phyloP scores from a whole-genome alignment of 2,113 vertebrate species.

The Anas platyrhynchos region DNA sequence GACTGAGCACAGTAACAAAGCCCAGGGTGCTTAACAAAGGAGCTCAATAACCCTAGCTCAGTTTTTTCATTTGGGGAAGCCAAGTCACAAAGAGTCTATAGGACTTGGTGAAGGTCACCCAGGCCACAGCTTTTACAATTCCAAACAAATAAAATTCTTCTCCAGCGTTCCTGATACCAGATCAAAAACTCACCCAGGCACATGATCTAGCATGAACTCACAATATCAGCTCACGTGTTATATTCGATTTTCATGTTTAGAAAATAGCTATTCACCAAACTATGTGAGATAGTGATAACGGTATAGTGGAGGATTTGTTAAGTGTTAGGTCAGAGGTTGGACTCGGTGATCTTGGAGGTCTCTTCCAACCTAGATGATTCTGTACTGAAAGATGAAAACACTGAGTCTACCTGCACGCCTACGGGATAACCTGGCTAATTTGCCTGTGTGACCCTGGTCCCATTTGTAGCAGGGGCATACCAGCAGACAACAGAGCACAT shows the following conservation, averaged over 20 bases:
- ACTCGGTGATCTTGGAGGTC: too few relatives aligned
- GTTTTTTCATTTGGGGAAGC: neutral
- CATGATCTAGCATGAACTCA: neutral
- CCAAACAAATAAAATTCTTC: neutral
- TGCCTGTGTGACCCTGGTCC: accelerated
- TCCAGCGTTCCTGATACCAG: neutral
- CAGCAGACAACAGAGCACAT: accelerated
- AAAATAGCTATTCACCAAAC: neutral
- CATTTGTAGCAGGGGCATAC: accelerated
- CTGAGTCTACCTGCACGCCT: accelerated
- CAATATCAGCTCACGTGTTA: neutral
- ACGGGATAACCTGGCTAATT: neutral
- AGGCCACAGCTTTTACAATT: neutral
- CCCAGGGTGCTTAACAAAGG: neutral
- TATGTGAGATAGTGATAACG: accelerated
- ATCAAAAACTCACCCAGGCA: neutral
- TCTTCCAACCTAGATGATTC: too few relatives aligned
- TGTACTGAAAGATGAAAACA: neutral
- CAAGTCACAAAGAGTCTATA: neutral
- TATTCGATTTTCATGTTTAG: neutral
- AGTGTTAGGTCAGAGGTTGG: too few relatives aligned
- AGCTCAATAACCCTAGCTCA: neutral
- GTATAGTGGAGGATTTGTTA: too few relatives aligned
- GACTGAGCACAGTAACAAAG: neutral
- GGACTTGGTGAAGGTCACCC: neutral